These are phyloP conservation scores for Acanthococcus lagerstroemiae DNA, from an alignment of 2,888 invertebrate species.

Conservation along the genomic window DNA sequence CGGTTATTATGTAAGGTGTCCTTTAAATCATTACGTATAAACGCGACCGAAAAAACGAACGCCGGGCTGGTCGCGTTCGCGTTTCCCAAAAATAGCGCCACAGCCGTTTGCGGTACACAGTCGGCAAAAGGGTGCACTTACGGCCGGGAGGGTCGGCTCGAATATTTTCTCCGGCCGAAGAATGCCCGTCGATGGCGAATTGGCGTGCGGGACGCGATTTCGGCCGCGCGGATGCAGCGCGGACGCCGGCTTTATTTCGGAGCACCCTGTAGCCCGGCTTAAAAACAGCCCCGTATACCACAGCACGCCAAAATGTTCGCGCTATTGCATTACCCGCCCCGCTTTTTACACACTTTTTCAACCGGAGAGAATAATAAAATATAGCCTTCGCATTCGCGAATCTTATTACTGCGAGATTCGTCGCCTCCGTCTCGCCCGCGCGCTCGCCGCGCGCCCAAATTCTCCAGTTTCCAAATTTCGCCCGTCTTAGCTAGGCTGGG, in stretches of 20 bases:
- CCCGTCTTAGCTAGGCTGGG: conserved; percentile 6
- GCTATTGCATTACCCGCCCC: conserved; percentile 8
- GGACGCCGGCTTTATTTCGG: background rate
- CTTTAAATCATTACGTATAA: conserved; percentile 36
- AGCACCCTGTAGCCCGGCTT: conserved; percentile 10
- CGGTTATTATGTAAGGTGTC: conserved; percentile 25
- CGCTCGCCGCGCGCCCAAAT: conserved; percentile 2
- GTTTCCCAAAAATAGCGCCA: background rate
- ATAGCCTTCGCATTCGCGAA: conserved; percentile 48
- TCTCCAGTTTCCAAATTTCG: conserved; percentile 17
- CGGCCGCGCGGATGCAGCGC: background rate
- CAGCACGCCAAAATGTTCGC: conserved; percentile 1
- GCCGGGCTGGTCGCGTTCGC: background rate
- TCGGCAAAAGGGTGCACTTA: background rate
- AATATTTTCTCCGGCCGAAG: background rate
- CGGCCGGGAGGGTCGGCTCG: background rate
- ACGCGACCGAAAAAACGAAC: background rate
- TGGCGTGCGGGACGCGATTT: background rate
- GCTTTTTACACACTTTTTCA: conserved; percentile 11
- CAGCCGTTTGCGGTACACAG: background rate
- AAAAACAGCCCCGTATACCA: conserved; percentile 1
- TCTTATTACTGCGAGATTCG: conserved; percentile 52
- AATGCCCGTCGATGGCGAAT: background rate
- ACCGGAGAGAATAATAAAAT: conserved; percentile 50
- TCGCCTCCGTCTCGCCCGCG: conserved; percentile 54